phyloP scores from a whole-genome alignment of 2,888 invertebrate species.

The Conistra vaccinii region DNA sequence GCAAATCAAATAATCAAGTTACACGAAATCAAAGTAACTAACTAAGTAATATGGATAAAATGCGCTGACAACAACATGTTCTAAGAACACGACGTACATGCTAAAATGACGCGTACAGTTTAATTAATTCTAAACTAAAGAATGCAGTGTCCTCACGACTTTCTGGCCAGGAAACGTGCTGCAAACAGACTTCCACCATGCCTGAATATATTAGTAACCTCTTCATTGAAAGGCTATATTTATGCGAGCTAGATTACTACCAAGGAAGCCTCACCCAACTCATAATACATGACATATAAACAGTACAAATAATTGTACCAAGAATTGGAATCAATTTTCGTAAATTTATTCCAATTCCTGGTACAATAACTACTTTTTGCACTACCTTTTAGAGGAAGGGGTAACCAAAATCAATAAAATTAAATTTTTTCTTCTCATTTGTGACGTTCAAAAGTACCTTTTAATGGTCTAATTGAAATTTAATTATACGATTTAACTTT shows the following conservation, averaged over 20 bases:
- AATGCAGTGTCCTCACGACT: conserved; percentile 64
- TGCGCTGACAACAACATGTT: conserved; percentile 49
- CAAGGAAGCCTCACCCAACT: not conserved
- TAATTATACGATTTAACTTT: too few species aligned
- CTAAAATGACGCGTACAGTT: conserved; percentile 58
- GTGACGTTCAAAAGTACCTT: not conserved
- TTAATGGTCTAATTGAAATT: too few species aligned
- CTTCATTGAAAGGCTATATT: conserved; percentile 41
- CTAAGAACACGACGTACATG: conserved; percentile 54
- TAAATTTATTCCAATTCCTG: too few species aligned
- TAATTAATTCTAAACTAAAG: conserved; percentile 58
- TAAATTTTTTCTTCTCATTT: not conserved
- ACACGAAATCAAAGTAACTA: conserved; percentile 43
- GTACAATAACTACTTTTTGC: too few species aligned
- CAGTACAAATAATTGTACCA: not conserved
- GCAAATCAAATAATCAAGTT: conserved; percentile 44
- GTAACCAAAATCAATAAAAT: not conserved
- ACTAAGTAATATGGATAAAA: conserved; percentile 39
- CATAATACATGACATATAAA: not conserved
- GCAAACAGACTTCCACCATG: conserved; percentile 38
- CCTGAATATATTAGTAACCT: conserved; percentile 40
- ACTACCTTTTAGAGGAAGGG: not conserved
- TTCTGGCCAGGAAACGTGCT: conserved; percentile 48
- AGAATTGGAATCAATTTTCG: conserved; percentile 3
- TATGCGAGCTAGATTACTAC: not conserved